Evolutionary conservation across 2,797 vertebrate species (phyloP).

Genomic region (Lutjanus argentimaculatus): DNA sequence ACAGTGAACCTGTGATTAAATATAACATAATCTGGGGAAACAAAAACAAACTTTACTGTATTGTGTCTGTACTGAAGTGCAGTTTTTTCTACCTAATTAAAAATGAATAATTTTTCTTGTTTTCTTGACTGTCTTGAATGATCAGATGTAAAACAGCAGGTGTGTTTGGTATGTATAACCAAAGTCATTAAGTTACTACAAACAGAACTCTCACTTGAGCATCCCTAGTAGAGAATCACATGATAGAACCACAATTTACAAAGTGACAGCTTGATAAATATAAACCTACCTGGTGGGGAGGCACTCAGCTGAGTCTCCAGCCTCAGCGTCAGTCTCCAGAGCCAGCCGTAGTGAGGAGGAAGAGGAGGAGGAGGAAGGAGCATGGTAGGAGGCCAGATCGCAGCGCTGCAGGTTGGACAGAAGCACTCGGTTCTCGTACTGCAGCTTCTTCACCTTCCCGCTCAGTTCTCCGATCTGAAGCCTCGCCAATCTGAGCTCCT

Average conservation of each 20-base stretch:
- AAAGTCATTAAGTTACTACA: not conserved
- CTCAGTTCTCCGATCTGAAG: conserved; percentile 95
- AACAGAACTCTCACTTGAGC: not conserved
- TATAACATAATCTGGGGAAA: not conserved
- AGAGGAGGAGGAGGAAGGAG: conserved; percentile 75
- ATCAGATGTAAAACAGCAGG: not conserved
- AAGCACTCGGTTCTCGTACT: conserved; percentile 97
- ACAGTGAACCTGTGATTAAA: not conserved
- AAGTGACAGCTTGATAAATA: not conserved
- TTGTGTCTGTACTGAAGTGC: not conserved
- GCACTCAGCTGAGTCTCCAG: conserved; percentile 94
- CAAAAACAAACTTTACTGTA: not conserved
- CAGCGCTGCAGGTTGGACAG: conserved; percentile 97
- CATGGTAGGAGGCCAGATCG: conserved; percentile 93
- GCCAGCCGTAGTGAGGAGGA: conserved; percentile 83
- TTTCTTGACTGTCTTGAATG: not conserved
- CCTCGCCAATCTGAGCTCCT: conserved; percentile 91
- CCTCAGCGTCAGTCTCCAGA: conserved; percentile 94
- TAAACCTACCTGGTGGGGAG: conserved; percentile 83
- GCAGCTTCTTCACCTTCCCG: conserved; percentile 97
- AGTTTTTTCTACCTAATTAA: not conserved
- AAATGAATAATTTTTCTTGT: not conserved
- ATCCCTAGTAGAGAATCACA: not conserved
- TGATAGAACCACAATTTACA: not conserved
- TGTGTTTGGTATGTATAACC: not conserved